phyloP scores from a whole-genome alignment of 2,797 vertebrate species.

The Peromyscus eremicus region DNA sequence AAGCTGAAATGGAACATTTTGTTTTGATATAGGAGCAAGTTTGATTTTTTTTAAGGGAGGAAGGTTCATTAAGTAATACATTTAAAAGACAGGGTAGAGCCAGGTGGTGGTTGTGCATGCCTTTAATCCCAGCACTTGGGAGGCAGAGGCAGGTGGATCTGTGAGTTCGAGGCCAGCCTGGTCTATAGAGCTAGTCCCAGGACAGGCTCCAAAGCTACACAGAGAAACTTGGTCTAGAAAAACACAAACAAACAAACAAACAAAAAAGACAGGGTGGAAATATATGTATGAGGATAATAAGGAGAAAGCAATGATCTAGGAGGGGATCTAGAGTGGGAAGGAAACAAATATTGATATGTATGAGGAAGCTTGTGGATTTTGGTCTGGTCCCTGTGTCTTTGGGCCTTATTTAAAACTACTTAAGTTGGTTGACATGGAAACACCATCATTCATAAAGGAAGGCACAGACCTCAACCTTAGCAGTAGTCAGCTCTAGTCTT shows the following conservation, averaged over 20 bases:
- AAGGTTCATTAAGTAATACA: background rate
- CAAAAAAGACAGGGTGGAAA: background rate
- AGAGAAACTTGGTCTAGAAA: no score
- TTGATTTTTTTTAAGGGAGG: background rate
- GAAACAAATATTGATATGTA: background rate
- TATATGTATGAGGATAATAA: background rate
- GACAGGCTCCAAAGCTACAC: no score
- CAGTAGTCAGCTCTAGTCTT: background rate
- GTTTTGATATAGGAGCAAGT: background rate
- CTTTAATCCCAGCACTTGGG: no score
- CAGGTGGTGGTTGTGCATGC: no score
- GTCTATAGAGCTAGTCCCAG: no score
- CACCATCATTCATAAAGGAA: background rate
- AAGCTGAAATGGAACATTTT: background rate
- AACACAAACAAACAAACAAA: no score
- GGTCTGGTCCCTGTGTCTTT: background rate
- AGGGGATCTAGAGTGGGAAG: background rate
- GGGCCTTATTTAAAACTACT: background rate
- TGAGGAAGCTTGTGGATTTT: background rate
- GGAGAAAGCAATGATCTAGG: background rate
- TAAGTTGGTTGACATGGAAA: background rate
- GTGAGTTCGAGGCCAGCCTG: no score
- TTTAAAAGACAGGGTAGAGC: background rate
- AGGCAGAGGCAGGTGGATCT: no score
- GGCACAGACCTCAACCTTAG: background rate